Evolutionary conservation across 2,797 vertebrate species (phyloP), one percentile per base, ranked within the genome.

Genomic region (Poliocrania exsul): DNA sequence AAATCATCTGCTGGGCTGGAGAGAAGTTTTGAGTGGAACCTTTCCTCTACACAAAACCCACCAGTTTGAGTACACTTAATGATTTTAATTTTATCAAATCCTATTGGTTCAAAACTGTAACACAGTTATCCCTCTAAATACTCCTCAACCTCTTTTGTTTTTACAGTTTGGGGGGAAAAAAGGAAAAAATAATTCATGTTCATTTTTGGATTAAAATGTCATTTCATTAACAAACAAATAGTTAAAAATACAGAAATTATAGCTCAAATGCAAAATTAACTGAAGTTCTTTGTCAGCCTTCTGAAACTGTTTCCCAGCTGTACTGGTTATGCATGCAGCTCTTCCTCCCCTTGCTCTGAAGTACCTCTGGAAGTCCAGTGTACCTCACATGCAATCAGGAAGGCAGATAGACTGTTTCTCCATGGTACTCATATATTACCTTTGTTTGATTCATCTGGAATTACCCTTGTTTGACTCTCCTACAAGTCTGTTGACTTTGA

Each of bases 401-500:
- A 66, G 35, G 40, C 42, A 90, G 60, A 35, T 33, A 71, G 62
- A n/a, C 24, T 38, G 9, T 40, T 90, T 74, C 46, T 84, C 10
- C 74, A 57, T 0, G 1, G 17, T 53, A 64, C 38, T 78, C 57
- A 42, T 74, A 6, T 14, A 37, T 78, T 84, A 71, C 11, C 11
- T 15, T 61, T 46, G 13, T 65, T 91, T 72, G 61, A 93, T 94
- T 93, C 65, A 87, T 91, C 53, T 50, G 69, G 81, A 92, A 78
- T 91, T 94, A 95, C 65, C 81, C 65, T 89, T 85, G 53, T 93
- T 95, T 93, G 71, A 91, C 79, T 81, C 71, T 94, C 25, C 86
- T 87, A 31, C 86, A 89, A 89, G 90, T 58, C 72, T 95, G 72
- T 85, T 96, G 88, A 89, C 79, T 96, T 95, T 83, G 72, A 77